phyloP scores from a whole-genome alignment of 2,113 vertebrate species.

The Dicentrarchus labrax region DNA sequence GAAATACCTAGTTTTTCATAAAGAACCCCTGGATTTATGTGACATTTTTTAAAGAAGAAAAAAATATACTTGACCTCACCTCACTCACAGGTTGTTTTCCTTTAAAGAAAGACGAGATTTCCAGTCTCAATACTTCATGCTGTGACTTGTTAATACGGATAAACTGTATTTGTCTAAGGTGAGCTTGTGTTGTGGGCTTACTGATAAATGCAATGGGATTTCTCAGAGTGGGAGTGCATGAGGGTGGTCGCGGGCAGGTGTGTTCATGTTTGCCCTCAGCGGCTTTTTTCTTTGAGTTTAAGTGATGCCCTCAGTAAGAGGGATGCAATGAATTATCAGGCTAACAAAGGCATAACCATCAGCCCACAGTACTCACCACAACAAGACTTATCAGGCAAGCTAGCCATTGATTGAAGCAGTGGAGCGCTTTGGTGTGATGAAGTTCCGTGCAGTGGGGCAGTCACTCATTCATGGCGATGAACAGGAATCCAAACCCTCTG shows the following conservation, averaged over 20 bases:
- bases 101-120: slow-evolving; percentile 9
- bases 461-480: slow-evolving; percentile 59
- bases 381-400: slow-evolving; percentile 45
- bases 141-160: slow-evolving; percentile 23
- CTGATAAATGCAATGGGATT: slow-evolving; percentile 11
- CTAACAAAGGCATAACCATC: slow-evolving; percentile 20
- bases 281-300: background rate
- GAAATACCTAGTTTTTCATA: background rate
- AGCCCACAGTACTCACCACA: slow-evolving; percentile 13
- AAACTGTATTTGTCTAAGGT: slow-evolving; percentile 14
- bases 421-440: slow-evolving; percentile 63
- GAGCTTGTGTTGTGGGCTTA: slow-evolving; percentile 11
- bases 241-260: slow-evolving; percentile 25
- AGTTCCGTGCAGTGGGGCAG: slow-evolving; percentile 56
- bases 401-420: slow-evolving; percentile 66
- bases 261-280: background rate
- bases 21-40: background rate
- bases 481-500: slow-evolving; percentile 64
- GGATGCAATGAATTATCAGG: slow-evolving; percentile 14
- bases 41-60: background rate
- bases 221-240: background rate
- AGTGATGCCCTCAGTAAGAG: background rate
- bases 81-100: background rate
- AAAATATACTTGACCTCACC: background rate
- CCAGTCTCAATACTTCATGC: background rate